Evolutionary conservation across 2,888 invertebrate species (phyloP), one percentile per base, ranked within the genome.

Genomic region (Mactromeris polynyma): DNA sequence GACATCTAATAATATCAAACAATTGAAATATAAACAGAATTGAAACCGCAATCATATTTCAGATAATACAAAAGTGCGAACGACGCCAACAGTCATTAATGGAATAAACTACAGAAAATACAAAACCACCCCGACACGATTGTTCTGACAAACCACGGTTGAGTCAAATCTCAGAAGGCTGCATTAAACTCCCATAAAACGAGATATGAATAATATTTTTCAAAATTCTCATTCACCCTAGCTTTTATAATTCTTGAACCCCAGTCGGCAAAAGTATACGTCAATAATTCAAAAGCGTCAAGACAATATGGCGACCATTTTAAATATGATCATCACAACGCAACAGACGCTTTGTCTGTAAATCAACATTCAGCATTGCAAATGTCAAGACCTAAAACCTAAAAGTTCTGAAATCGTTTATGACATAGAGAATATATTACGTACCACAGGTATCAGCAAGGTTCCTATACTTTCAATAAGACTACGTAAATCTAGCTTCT

Each of bases 391-490:
- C 7, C 9, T 9, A 3, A 26, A 64, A 64, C 26, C 26, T 64
- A 26, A 9, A n/a, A 26, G n/a, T 9, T 7, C 6, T 64, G 7
- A 1, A 26, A 64, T 21, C 11, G 26, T 64, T 51, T n/a, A 19
- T 51, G 19, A 51, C 2, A 58, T 64, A 26, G 26, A 3, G 9
- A 64, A 64, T 2, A 33, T 81, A 14, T 19, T 42, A 95, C 95
- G 94, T 90, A 96, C 95, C 88, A 94, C 92, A 0, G 96, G 96
- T 79, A 96, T 90, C 2, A 96, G 93, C 6, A 96, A 91, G 0
- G 96, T 95, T 11, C 96, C 96, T 14, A 95, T 94, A 51, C 94
- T 94, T 85, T 96, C 96, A 64, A 95, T 94, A 26, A 96, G 89
- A 0, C 94, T 92, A 7, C 93, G 86, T 46, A 96, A 83, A 79